phyloP scores from a whole-genome alignment of 2,113 vertebrate genomes.

The Sinocyclocheilus rhinocerous region DNA sequence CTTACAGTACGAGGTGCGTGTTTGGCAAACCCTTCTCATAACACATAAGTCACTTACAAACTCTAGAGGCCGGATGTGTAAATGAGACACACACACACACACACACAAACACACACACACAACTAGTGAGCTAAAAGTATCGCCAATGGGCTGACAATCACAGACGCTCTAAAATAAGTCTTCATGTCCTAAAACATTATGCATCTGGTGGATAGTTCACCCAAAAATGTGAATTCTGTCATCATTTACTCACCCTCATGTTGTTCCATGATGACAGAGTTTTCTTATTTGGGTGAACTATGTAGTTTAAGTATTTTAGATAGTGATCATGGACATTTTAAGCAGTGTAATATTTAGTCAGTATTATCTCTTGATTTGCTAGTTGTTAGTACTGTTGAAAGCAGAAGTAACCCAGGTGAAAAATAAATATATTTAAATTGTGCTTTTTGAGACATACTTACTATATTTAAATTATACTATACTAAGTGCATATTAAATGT shows the following conservation, averaged over 20 bases:
- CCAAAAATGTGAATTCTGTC: not conserved
- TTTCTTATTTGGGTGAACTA: not conserved
- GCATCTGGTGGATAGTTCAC: not conserved
- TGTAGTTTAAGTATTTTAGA: not conserved
- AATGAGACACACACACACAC: not conserved
- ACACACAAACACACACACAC: not conserved
- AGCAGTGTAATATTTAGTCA: not conserved
- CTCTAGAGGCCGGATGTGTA: not conserved
- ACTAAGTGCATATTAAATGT: no score
- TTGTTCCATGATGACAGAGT: not conserved
- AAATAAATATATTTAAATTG: no score
- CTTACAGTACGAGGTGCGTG: constrained; percentile 73
- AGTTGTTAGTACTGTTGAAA: not conserved
- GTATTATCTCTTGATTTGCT: not conserved
- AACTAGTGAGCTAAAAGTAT: no score
- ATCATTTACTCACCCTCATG: not conserved
- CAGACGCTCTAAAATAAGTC: no score
- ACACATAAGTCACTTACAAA: not conserved
- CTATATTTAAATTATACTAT: no score
- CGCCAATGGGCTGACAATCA: no score
- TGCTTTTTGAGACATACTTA: no score
- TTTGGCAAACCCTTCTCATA: not conserved
- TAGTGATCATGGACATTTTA: not conserved
- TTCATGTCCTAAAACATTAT: no score
- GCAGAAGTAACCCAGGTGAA: no score